A percentile compares a stretch with the other conserved stretches of the same genome.
Evolutionary conservation across 2,113 vertebrate genomes (phyloP).

Genomic region (Dipodomys stephensi): DNA sequence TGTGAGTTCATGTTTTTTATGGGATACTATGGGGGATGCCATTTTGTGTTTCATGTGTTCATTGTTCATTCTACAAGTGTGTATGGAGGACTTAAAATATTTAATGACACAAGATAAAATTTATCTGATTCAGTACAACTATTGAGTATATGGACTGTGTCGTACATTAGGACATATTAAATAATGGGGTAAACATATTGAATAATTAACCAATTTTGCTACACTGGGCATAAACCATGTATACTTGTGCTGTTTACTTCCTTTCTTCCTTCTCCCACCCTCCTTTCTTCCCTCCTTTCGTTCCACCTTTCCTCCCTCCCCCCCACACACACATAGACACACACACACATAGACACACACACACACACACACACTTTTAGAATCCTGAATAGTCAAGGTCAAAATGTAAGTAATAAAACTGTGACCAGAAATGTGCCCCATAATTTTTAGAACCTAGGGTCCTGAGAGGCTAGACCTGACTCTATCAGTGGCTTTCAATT

Average conservation of each 20-base stretch:
- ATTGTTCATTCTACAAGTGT: background rate
- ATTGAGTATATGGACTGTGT: background rate
- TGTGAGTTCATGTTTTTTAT: background rate
- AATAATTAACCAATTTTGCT: background rate
- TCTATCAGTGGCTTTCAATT: constrained; percentile 31
- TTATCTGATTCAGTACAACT: background rate
- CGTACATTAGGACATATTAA: background rate
- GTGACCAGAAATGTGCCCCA: background rate
- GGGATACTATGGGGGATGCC: background rate
- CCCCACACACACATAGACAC: background rate
- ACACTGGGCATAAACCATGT: too few relatives aligned
- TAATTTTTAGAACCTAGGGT: background rate
- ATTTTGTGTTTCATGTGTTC: background rate
- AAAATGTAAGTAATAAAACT: constrained; percentile 5
- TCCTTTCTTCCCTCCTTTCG: background rate
- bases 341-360: background rate
- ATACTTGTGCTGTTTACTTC: background rate
- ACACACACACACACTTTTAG: background rate
- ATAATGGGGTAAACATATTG: background rate
- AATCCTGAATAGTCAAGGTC: background rate
- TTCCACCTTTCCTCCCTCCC: background rate
- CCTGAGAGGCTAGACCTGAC: background rate
- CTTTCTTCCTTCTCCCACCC: background rate
- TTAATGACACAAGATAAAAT: background rate
- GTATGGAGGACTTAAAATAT: background rate